phyloP scores from a whole-genome alignment of 2,888 invertebrate genomes.

The Machimus rusticus region DNA sequence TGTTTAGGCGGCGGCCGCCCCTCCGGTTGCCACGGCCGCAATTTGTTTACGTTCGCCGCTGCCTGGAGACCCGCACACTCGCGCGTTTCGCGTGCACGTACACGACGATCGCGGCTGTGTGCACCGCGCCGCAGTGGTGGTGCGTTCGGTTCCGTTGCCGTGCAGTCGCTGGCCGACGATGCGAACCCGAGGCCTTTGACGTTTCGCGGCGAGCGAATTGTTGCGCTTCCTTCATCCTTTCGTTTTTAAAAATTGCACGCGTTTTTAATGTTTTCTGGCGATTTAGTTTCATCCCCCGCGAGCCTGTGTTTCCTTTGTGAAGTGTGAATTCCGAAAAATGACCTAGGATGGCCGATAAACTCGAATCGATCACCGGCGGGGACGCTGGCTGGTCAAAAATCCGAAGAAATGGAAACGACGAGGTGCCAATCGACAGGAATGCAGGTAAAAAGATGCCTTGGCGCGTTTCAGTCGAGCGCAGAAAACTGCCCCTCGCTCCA shows the following conservation, averaged over 20 bases:
- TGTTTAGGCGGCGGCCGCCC: not conserved
- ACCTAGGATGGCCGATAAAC: not conserved
- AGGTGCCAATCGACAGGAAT: conserved; percentile 36
- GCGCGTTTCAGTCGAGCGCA: not conserved
- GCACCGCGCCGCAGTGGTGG: not conserved
- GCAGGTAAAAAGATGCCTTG: conserved; percentile 36
- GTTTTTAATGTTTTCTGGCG: not conserved
- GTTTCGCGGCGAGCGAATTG: not conserved
- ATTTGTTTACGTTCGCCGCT: not conserved
- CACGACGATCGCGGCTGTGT: not conserved
- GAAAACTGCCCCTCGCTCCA: not conserved
- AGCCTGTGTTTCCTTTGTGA: not conserved
- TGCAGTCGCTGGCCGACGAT: not conserved
- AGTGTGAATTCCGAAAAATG: not conserved
- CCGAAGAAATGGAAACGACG: conserved; percentile 43
- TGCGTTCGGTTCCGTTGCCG: not conserved
- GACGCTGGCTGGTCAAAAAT: conserved; percentile 14
- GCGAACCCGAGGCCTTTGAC: not conserved
- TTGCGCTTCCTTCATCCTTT: not conserved
- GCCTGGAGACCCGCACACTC: not conserved
- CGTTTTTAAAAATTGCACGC: not conserved
- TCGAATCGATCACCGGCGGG: not conserved
- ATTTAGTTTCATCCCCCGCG: not conserved
- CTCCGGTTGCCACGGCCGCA: not conserved
- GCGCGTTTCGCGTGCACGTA: not conserved